Base-by-base conservation (phyloP, 2,797 vertebrate species). In the Lepilemur ruficaudatus region DNA sequence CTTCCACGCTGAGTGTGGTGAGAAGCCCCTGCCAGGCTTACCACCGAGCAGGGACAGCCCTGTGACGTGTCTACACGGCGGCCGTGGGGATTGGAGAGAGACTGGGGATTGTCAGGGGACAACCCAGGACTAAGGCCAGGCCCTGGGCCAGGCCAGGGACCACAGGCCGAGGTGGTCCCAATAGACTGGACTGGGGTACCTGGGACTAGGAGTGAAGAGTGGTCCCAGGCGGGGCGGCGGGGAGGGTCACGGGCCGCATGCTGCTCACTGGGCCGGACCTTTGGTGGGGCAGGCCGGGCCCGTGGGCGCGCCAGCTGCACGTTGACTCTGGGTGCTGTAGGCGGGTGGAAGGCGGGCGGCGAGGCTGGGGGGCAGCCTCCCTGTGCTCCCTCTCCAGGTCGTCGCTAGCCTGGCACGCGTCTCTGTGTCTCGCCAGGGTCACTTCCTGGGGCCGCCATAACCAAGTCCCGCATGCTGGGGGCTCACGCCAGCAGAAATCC, bases 371-470 rank as follows among this genome's bases (percentile, higher is more conserved):
- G 55, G 55, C 20, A 61, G 59, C 59, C 59, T 23, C n/a, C 67
- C 67, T 18, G 67, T 57, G 55, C 8, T 11, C 17, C 67, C n/a
- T 61, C 59, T 57, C 55, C 22, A 8, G 20, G 55, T 9, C 7
- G 55, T 57, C 55, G 23, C 55, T 4, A 0, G 23, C 61, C 7
- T 0, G 30, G 30, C 61, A 2, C 2, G 61, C 1, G 12, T 63
- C 30, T 30, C 61, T 15, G 12, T 7, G 30, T 32, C 61, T 63
- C 30, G 12, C 32, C 28, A 63, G 13, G 0, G 1, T 32, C 28
- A 63, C 5, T 63, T 30, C 25, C 61, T 63, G 30, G 61, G 12
- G 30, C 61, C 30, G 28, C 61, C 61, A 32, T 6, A 63, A 32
- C 28, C 32, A 1, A 32, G 28, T 38, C 18, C 2, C 48, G 17